Base-by-base conservation (phyloP, 2,797 vertebrate species). In the Podarcis lilfordi region DNA sequence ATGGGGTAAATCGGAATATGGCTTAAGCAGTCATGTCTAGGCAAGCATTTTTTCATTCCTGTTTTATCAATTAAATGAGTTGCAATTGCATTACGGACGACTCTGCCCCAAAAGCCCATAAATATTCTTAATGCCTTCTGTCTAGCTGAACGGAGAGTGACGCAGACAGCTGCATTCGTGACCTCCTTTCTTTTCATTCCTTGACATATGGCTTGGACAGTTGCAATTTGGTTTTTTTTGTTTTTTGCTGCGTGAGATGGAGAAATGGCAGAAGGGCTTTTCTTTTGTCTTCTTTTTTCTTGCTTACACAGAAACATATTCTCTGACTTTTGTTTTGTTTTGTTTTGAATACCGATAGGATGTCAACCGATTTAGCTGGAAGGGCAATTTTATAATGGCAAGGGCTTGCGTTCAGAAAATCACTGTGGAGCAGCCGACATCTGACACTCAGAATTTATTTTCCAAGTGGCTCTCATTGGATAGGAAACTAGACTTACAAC, bases 1-100 rank as follows among this genome's bases (percentile, higher is more conserved):
- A 98, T 97, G 96, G 95, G 92, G 86, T 85, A 94, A 97, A 95
- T 97, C 95, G 95, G 95, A 95, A 92, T 95, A 96, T 86, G 82
- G 93, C 93, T 96, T 95, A 95, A 90, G 91, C 94, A 97, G 93
- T 94, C 95, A 96, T 96, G 95, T 93, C 94, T 95, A 90, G 89
- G 96, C 94, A 96, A 97, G 95, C 94, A 93, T 94, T 95, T 96
- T 55, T 95, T 96, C 96, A 97, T 97, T 96, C 95, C 95, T 90
- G 32, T 95, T 97, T 97, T 96, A 91, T 96, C 96, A 97, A 95
- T 97, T 97, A 97, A 96, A 97, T 95, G 96, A 96, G 92, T 91
- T 95, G 94, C 94, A 98, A 98, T 98, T 97, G 95, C 95, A 97
- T 97, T 97, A 98, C 11, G 0, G 96, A 93, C 91, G 95, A 95